Conservation (phyloP, 2,888 invertebrate genomes). For the Macaria notata region DNA sequence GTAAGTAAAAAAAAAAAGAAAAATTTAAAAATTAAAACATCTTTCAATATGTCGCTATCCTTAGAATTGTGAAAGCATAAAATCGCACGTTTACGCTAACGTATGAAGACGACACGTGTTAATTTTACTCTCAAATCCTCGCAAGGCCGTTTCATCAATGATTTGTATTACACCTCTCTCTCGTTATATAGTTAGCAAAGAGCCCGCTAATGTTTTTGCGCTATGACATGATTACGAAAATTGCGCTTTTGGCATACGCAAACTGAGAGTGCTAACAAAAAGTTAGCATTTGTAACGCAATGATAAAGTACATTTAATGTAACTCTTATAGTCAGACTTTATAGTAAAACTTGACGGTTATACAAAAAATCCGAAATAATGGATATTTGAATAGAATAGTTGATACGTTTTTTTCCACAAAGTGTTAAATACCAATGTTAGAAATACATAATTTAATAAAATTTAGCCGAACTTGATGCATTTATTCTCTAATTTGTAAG, state of each 20-base stretch:
- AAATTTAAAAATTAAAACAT: too few species aligned
- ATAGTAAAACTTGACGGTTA: too few species aligned
- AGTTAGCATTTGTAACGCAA: neutral
- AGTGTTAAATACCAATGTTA: too few species aligned
- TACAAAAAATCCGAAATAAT: too few species aligned
- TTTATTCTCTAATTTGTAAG: too few species aligned
- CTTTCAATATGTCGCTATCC: neutral
- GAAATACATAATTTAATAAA: too few species aligned
- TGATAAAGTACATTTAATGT: too few species aligned
- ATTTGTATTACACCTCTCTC: slow-evolving; percentile 24
- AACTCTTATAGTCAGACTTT: too few species aligned
- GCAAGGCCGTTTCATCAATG: slow-evolving; percentile 14
- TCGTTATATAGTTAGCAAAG: slow-evolving; percentile 11
- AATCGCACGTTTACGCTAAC: slow-evolving; percentile 14
- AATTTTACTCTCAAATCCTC: slow-evolving; percentile 12
- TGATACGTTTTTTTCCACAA: too few species aligned
- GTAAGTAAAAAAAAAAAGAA: too few species aligned
- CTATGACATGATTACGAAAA: slow-evolving; percentile 7
- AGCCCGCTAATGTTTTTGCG: slow-evolving; percentile 5
- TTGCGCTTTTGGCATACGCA: slow-evolving; percentile 8
- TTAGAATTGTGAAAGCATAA: slow-evolving; percentile 28
- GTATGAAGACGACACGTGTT: slow-evolving; percentile 9
- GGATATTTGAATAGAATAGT: too few species aligned
- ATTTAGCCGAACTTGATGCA: too few species aligned
- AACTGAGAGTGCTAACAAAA: slow-evolving; percentile 2